These are phyloP conservation scores for Tethea ocularis DNA, from an alignment of 2,888 invertebrate species.

Conservation along the genomic window DNA sequence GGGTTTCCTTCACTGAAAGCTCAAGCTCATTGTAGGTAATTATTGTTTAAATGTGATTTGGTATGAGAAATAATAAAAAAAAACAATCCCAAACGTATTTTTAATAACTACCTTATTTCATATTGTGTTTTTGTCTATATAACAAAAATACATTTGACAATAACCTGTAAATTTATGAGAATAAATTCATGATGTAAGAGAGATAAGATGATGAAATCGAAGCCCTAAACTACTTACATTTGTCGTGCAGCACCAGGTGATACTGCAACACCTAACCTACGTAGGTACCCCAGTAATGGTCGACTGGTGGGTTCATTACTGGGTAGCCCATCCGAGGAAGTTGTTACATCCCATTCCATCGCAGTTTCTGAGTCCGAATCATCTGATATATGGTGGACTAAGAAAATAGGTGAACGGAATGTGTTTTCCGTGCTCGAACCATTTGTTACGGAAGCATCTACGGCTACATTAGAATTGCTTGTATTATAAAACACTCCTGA, in stretches of 20 bases:
- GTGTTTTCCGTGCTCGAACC: neutral
- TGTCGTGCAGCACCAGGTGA: neutral
- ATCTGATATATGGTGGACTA: neutral
- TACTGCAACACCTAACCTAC: slow-evolving; percentile 7
- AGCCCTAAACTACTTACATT: neutral
- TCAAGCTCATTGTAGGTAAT: too few relatives aligned
- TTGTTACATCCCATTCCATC: slow-evolving; percentile 50
- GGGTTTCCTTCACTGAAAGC: too few relatives aligned
- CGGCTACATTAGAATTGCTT: slow-evolving; percentile 5
- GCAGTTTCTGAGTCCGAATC: slow-evolving; percentile 16
- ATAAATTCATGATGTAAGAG: too few relatives aligned
- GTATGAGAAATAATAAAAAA: too few relatives aligned
- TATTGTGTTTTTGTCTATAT: too few relatives aligned
- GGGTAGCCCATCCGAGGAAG: slow-evolving; percentile 41
- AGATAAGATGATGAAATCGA: too few relatives aligned
- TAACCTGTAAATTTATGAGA: too few relatives aligned
- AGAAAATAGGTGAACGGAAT: neutral
- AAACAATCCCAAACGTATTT: too few relatives aligned
- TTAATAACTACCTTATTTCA: too few relatives aligned
- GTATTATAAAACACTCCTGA: slow-evolving; percentile 9
- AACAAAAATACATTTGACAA: too few relatives aligned
- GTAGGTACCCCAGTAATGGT: slow-evolving; percentile 15
- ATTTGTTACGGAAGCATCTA: neutral
- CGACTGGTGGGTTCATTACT: slow-evolving; percentile 19
- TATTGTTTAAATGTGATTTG: too few relatives aligned